Conservation (phyloP, 1,140 invertebrate genomes). For the Saccostrea glomerata region DNA sequence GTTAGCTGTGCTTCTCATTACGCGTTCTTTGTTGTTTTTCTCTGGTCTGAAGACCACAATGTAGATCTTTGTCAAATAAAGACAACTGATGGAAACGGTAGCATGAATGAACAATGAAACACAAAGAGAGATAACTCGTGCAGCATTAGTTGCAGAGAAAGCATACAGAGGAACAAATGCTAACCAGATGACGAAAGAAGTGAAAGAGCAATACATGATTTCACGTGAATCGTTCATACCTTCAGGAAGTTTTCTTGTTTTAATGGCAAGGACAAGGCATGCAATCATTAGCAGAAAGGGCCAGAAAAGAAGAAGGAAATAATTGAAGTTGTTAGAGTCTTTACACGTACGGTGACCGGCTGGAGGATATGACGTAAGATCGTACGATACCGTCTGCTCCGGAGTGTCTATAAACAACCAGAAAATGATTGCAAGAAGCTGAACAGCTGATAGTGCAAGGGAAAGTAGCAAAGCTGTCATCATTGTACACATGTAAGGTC, state of each 20-base stretch:
- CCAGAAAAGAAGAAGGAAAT: slow-evolving; percentile 84
- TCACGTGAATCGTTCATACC: slow-evolving; percentile 71
- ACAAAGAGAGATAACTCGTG: slow-evolving; percentile 58
- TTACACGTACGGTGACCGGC: slow-evolving; percentile 36
- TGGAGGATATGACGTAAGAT: slow-evolving; percentile 4
- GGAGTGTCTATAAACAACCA: slow-evolving; percentile 50
- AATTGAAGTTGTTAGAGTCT: slow-evolving; percentile 50
- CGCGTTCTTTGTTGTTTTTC: slow-evolving; percentile 47
- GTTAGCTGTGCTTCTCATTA: slow-evolving; percentile 35
- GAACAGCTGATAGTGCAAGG: slow-evolving; percentile 34
- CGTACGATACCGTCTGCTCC: background rate
- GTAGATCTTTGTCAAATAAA: slow-evolving; percentile 69
- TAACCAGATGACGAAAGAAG: slow-evolving; percentile 69
- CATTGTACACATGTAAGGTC: background rate
- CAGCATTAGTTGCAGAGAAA: slow-evolving; percentile 53
- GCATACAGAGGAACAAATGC: slow-evolving; percentile 70
- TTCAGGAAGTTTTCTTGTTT: slow-evolving; percentile 77
- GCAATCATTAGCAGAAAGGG: slow-evolving; percentile 91
- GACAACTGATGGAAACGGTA: slow-evolving; percentile 57
- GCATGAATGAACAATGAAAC: slow-evolving; percentile 57
- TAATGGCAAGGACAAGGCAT: slow-evolving; percentile 92
- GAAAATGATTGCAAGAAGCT: slow-evolving; percentile 40
- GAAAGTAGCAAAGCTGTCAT: slow-evolving; percentile 30
- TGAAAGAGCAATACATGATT: slow-evolving; percentile 67
- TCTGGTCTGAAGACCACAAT: slow-evolving; percentile 78